Evolutionary conservation across 1,140 invertebrate species (phyloP).

Genomic region (Diprion similis): DNA sequence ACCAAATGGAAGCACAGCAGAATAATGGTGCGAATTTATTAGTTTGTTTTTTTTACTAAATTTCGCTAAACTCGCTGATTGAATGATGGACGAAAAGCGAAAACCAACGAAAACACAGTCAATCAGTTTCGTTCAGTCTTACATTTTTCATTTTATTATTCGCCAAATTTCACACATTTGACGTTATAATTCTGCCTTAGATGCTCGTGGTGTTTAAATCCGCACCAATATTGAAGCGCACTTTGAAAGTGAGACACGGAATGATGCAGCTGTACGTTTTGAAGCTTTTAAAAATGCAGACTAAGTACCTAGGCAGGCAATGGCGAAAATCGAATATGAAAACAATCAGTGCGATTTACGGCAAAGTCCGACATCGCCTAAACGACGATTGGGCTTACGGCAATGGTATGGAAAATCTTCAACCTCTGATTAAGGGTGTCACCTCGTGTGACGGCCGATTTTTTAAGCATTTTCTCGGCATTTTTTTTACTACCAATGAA

Average conservation of each 20-base stretch:
- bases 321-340: conserved; percentile 99
- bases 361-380: conserved; percentile 92
- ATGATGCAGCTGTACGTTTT: conserved; percentile 99
- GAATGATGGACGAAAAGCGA: conserved; percentile 18
- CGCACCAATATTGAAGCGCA: conserved; percentile 96
- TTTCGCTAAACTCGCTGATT: conserved; percentile 10
- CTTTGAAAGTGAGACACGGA: conserved; percentile 93
- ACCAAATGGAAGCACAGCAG: conserved; percentile 99
- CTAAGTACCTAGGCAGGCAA: conserved; percentile 97
- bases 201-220: conserved; percentile 99
- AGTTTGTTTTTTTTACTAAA: conserved; percentile 20
- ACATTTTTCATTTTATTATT: neutral
- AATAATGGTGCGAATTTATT: conserved; percentile 80
- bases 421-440: neutral
- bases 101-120: no score
- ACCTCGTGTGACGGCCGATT: no score
- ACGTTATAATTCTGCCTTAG: conserved; percentile 53
- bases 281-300: conserved; percentile 99
- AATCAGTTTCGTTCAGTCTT: no score
- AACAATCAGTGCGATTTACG: conserved; percentile 98
- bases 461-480: no score
- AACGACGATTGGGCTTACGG: conserved; percentile 99
- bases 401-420: conserved; percentile 71
- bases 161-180: conserved; percentile 6
- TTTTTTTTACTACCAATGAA: no score